Evolutionary conservation across 2,888 invertebrate genomes (phyloP).

Genomic region (Osedax frankpressi): DNA sequence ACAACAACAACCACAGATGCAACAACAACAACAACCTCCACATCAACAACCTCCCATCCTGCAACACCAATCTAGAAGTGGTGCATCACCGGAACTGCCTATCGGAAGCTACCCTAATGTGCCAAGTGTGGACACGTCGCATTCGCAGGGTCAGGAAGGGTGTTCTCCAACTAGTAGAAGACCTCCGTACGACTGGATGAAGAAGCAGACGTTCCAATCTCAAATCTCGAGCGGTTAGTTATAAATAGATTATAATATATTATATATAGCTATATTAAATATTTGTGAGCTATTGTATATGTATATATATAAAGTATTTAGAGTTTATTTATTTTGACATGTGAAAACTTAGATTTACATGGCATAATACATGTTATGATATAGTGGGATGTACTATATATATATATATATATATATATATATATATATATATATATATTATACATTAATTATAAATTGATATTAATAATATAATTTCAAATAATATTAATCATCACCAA

Average conservation of each 20-base stretch:
- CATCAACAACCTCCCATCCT: background rate
- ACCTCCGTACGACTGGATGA: constrained; percentile 11
- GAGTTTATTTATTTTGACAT: no score
- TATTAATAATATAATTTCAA: no score
- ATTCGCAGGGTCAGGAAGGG: background rate
- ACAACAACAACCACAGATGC: background rate
- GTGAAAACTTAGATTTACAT: no score
- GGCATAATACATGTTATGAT: no score
- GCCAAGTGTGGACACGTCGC: background rate
- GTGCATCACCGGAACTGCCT: background rate
- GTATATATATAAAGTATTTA: background rate
- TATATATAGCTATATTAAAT: background rate
- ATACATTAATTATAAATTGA: no score
- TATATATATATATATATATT: no score
- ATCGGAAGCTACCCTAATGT: background rate
- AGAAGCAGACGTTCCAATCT: constrained; percentile 10
- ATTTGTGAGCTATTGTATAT: background rate
- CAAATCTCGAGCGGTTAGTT: background rate
- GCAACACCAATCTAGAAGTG: background rate
- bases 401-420: no score
- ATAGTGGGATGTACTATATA: no score
- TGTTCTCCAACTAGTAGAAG: background rate
- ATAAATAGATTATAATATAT: background rate
- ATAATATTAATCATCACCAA: no score
- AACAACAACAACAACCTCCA: background rate